Conservation (phyloP, 2,888 invertebrate species). For the Neoascia interrupta region DNA sequence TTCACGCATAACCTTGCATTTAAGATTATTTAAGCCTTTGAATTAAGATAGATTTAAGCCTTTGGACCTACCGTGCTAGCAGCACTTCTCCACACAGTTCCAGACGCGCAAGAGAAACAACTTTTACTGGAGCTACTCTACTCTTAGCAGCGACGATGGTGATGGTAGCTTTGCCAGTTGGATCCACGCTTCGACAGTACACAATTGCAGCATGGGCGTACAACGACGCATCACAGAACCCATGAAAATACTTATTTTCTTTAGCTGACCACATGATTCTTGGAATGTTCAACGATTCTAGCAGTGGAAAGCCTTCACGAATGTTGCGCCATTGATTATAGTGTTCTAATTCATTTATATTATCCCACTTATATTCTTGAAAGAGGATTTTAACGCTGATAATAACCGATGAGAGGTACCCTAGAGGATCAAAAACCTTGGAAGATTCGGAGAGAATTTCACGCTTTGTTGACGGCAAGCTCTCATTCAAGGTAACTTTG, state of each 20-base stretch:
- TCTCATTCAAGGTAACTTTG: slow-evolving; percentile 1
- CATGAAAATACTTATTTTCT: not conserved
- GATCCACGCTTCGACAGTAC: not conserved
- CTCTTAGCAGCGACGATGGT: not conserved
- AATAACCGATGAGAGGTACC: not conserved
- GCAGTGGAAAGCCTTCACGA: not conserved
- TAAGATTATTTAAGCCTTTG: slow-evolving; percentile 11
- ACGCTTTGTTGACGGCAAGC: slow-evolving; percentile 1
- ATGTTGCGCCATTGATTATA: slow-evolving; percentile 7
- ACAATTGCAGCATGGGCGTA: not conserved
- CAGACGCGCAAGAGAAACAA: not conserved
- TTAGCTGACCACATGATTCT: not conserved
- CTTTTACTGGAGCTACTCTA: not conserved
- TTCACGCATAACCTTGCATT: slow-evolving; percentile 16
- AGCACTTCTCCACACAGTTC: not conserved
- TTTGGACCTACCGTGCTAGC: not conserved
- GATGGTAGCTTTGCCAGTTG: not conserved
- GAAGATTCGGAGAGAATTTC: slow-evolving; percentile 21
- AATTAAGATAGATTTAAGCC: slow-evolving; percentile 24
- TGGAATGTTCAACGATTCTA: not conserved
- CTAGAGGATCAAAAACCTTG: not conserved
- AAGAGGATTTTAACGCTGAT: not conserved
- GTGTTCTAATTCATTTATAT: too few relatives aligned
- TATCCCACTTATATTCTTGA: too few relatives aligned
- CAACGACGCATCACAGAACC: not conserved